Evolutionary conservation across 1,140 invertebrate genomes (phyloP).

Genomic region (Tyrophagus putrescentiae): DNA sequence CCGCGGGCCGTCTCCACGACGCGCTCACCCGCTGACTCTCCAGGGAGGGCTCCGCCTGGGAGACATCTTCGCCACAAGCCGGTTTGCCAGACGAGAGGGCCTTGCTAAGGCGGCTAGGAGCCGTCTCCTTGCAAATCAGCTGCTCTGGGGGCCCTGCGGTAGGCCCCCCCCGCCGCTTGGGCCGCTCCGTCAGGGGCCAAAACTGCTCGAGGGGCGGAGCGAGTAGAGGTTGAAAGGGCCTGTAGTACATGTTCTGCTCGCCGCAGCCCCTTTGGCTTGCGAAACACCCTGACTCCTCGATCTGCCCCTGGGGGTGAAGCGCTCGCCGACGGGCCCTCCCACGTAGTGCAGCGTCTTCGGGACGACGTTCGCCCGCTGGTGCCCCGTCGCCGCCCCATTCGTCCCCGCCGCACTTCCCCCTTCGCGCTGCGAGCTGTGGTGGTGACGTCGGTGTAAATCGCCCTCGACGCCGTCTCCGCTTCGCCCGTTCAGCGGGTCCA

Average conservation of each 20-base stretch:
- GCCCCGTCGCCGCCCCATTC: too few relatives aligned
- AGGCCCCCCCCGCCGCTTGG: slow-evolving; percentile 29
- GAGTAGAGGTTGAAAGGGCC: slow-evolving; percentile 34
- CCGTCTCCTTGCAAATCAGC: slow-evolving; percentile 33
- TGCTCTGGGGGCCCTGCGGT: slow-evolving; percentile 27
- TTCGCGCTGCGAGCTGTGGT: background rate
- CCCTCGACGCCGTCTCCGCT: slow-evolving; percentile 13
- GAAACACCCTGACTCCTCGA: slow-evolving; percentile 27
- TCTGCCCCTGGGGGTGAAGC: slow-evolving; percentile 29
- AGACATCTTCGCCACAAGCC: slow-evolving; percentile 36
- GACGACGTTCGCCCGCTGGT: slow-evolving; percentile 28
- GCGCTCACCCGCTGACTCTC: slow-evolving; percentile 28
- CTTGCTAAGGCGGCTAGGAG: slow-evolving; percentile 32
- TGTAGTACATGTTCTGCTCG: slow-evolving; percentile 36
- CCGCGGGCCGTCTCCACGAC: slow-evolving; percentile 28
- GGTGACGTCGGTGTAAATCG: background rate
- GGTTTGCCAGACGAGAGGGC: slow-evolving; percentile 35
- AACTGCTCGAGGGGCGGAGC: slow-evolving; percentile 32
- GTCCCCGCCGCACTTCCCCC: too few relatives aligned
- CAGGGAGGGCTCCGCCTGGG: slow-evolving; percentile 29
- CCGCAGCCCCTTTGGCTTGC: slow-evolving; percentile 33
- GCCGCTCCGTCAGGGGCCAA: slow-evolving; percentile 26
- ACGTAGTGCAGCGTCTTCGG: slow-evolving; percentile 32
- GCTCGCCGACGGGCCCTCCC: slow-evolving; percentile 31
- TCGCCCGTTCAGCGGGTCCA: slow-evolving; percentile 32